Evolutionary conservation across 2,113 vertebrate species (phyloP), one percentile per base, ranked within the genome.

Genomic region (Oxyura jamaicensis): DNA sequence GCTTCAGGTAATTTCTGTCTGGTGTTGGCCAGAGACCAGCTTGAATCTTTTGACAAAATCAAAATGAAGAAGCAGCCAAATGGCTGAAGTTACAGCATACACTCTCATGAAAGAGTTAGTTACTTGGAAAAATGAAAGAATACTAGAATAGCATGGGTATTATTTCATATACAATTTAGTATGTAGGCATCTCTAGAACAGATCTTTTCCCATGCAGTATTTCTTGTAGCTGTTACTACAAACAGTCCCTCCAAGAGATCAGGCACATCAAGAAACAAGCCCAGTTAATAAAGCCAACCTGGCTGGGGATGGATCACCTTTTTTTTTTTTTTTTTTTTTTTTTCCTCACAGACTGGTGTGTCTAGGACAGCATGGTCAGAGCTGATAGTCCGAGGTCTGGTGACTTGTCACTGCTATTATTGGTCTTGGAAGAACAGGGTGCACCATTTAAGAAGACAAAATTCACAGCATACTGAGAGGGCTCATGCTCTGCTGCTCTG

Each of bases 321-420:
- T 56, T 11, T 46, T 44, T 41, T 41, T 41, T 41, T 13, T 9
- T 59, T 31, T 56, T 11, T 19, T 44, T 41, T 41, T 13, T 41
- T 6, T 11, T 5, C 9, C 58, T 63, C 53, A 28, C 26, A 48
- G 9, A 29, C 6, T 2, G 1, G 16, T 0, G 0, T n/a, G 63
- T 44, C 35, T 11, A 36, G 48, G 58, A 62, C 68, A 83, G 71
- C 17, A 53, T 22, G 39, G 48, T 69, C 65, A 55, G 66, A 68
- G 35, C 55, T 39, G 29, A n/a, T 14, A 58, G n/a, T 42, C 17
- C 22, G 2, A 3, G 48, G 60, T 6, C 41, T 83, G 67, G 15
- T 13, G 44, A 62, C 58, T 42, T 36, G 42, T 58, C 41, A 74
- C 28, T 15, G 42, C 8, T 29, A 2, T 16, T 11, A 36, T 10